A percentile compares a stretch with the other conserved stretches of the same genome.
These are phyloP conservation scores for Mechanitis messenoides DNA, from an alignment of 2,888 invertebrate genomes.

Conservation along the genomic window DNA sequence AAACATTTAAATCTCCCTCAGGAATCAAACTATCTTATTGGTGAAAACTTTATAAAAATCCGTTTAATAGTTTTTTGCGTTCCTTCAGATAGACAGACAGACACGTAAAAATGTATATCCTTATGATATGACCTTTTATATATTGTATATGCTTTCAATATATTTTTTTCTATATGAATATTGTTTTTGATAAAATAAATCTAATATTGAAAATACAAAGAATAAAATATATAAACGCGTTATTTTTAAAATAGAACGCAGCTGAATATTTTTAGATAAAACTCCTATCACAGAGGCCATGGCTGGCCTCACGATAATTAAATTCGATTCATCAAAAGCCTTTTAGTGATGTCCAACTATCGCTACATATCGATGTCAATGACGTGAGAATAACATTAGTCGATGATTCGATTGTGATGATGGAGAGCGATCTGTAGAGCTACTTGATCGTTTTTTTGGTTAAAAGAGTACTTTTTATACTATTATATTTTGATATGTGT, in stretches of 20 bases:
- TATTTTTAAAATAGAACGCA: slow-evolving; percentile 11
- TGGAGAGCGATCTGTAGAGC: neutral
- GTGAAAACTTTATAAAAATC: no score
- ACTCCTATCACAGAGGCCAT: slow-evolving; percentile 28
- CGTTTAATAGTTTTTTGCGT: no score
- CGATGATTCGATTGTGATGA: neutral
- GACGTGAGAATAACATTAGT: neutral
- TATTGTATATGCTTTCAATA: no score
- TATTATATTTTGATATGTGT: no score
- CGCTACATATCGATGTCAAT: slow-evolving; percentile 10
- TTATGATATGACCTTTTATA: no score
- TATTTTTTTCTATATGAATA: no score
- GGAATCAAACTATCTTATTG: no score
- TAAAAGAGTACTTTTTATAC: neutral
- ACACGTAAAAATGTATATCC: no score
- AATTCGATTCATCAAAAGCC: slow-evolving; percentile 35
- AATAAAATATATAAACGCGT: neutral
- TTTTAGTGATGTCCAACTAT: slow-evolving; percentile 37
- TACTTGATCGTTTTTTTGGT: neutral
- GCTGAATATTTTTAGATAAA: slow-evolving; percentile 23
- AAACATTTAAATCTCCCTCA: no score
- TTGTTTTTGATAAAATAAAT: neutral
- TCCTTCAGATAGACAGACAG: no score
- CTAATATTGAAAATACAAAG: neutral
- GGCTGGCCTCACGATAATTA: slow-evolving; percentile 34